phyloP scores from a whole-genome alignment of 2,888 invertebrate species.

The Tetheella fluctuosa region DNA sequence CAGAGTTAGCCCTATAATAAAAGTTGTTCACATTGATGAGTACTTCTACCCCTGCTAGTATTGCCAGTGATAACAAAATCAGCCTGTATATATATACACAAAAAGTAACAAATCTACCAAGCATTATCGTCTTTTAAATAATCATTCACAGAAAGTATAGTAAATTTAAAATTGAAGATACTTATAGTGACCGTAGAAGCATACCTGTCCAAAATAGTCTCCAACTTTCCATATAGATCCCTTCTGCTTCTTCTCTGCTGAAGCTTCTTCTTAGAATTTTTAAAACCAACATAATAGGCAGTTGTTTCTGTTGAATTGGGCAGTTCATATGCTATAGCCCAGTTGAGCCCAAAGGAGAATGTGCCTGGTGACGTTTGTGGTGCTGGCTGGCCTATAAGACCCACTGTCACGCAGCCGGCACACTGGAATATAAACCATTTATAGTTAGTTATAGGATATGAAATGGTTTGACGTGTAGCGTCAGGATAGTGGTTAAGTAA shows the following conservation, averaged over 20 bases:
- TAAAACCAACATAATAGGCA: constrained; percentile 53
- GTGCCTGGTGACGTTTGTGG: constrained; percentile 76
- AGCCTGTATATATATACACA: too few species aligned
- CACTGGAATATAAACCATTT: constrained; percentile 48
- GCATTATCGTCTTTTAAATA: too few species aligned
- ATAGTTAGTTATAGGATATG: background rate
- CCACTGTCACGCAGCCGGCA: constrained; percentile 86
- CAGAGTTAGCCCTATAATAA: too few species aligned
- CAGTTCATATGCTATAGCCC: constrained; percentile 87
- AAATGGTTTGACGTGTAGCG: background rate
- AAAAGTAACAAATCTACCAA: too few species aligned
- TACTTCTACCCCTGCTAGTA: too few species aligned
- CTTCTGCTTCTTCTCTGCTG: constrained; percentile 86
- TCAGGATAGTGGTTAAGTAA: background rate
- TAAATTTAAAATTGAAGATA: too few species aligned
- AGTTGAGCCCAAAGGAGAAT: constrained; percentile 87
- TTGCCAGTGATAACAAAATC: too few species aligned
- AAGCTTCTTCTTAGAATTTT: constrained; percentile 62
- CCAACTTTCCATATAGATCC: constrained; percentile 88
- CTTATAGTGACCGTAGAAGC: constrained; percentile 41
- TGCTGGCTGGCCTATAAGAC: constrained; percentile 82
- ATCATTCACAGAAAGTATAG: too few species aligned
- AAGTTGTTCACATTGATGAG: too few species aligned
- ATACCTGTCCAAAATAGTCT: constrained; percentile 88
- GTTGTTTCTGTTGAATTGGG: constrained; percentile 82